Percentiles rank a stretch among this genome's conserved stretches.
Conservation (phyloP, 2,888 invertebrate species). For the Parnassius mnemosyne region DNA sequence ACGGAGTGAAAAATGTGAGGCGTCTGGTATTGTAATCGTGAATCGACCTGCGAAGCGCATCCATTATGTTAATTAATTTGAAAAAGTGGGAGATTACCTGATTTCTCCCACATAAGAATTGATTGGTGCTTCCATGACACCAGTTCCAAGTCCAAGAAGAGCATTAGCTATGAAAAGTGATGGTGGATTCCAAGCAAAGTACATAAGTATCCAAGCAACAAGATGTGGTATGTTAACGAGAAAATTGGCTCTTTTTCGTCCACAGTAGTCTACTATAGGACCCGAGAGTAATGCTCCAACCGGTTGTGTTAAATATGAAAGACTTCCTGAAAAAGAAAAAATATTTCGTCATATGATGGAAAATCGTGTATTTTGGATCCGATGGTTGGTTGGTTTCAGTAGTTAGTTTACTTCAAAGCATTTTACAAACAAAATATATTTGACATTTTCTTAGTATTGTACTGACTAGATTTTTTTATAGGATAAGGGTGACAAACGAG, state of each 20-base stretch:
- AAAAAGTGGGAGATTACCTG: constrained; percentile 45
- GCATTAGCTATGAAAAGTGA: constrained; percentile 72
- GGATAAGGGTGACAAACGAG: too few relatives aligned
- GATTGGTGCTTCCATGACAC: constrained; percentile 81
- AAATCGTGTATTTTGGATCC: too few relatives aligned
- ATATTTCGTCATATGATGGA: too few relatives aligned
- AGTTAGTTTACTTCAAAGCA: too few relatives aligned
- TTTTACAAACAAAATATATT: too few relatives aligned
- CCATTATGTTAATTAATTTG: too few relatives aligned
- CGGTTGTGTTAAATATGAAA: constrained; percentile 78
- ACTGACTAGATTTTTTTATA: too few relatives aligned
- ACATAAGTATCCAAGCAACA: constrained; percentile 76
- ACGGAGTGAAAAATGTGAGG: too few relatives aligned
- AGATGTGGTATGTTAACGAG: constrained; percentile 79
- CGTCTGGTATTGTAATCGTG: too few relatives aligned
- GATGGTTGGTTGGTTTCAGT: too few relatives aligned
- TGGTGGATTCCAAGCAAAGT: constrained; percentile 66
- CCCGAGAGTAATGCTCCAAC: constrained; percentile 79
- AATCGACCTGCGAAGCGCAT: too few relatives aligned
- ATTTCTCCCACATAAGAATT: constrained; percentile 81
- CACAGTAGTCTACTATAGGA: constrained; percentile 76
- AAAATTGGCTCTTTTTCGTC: constrained; percentile 75
- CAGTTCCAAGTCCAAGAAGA: constrained; percentile 77
- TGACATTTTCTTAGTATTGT: too few relatives aligned
- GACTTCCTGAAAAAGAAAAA: constrained; percentile 67